Evolutionary conservation across 2,888 invertebrate species (phyloP).

Genomic region (Carterocephalus palaemon): DNA sequence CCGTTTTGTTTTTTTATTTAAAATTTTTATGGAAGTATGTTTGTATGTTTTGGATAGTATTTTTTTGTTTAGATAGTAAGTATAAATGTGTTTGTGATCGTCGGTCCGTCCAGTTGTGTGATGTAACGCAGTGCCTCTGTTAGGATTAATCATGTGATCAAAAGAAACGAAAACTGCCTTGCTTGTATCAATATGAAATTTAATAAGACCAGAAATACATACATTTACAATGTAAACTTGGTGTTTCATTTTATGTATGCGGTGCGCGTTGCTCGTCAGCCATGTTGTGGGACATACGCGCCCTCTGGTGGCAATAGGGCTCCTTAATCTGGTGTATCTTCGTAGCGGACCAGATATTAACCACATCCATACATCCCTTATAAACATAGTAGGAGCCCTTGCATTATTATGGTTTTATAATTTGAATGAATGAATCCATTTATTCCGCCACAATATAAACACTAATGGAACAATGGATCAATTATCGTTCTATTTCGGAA

Average conservation of each 20-base stretch:
- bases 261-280: not conserved
- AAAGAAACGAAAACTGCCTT: constrained; percentile 15
- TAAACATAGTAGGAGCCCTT: too few species aligned
- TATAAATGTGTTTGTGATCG: constrained; percentile 56
- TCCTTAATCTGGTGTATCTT: too few species aligned
- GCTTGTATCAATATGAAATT: constrained; percentile 4
- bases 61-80: not conserved
- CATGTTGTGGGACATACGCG: not conserved
- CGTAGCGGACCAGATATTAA: too few species aligned
- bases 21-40: too few species aligned
- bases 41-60: not conserved
- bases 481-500: too few species aligned
- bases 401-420: too few species aligned
- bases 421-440: too few species aligned
- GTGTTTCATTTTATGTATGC: not conserved
- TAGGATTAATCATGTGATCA: constrained; percentile 8
- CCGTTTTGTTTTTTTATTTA: not conserved
- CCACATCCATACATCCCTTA: too few species aligned
- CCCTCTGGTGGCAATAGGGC: too few species aligned
- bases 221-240: not conserved
- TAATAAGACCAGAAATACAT: constrained; percentile 7
- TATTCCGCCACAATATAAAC: too few species aligned
- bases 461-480: too few species aligned
- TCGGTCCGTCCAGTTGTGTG: constrained; percentile 65
- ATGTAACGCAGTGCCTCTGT: constrained; percentile 47